These are phyloP conservation scores for Triops longicaudatus DNA, from an alignment of 1,140 invertebrate genomes.

Conservation along the genomic window DNA sequence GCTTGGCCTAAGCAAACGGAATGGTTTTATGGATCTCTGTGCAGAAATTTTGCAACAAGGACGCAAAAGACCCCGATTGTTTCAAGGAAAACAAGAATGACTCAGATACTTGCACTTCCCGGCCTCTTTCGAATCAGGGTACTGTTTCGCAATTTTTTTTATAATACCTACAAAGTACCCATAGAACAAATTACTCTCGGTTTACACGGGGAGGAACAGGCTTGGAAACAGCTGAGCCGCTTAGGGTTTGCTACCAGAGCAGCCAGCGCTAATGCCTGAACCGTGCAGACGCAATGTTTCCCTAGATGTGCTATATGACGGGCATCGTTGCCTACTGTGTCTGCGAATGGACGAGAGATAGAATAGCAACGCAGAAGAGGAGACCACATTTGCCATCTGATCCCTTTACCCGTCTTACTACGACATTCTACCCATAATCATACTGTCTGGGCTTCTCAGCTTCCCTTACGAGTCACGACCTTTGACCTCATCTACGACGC, in stretches of 20 bases:
- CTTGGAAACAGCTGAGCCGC: no score
- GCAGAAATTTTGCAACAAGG: background rate
- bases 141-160: background rate
- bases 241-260: no score
- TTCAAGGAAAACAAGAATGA: background rate
- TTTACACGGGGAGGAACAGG: no score
- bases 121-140: background rate
- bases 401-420: background rate
- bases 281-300: background rate
- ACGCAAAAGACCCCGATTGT: background rate
- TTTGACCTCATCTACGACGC: constrained; percentile 7
- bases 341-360: background rate
- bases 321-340: background rate
- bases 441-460: background rate
- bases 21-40: background rate
- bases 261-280: background rate
- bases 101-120: background rate
- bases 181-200: no score
- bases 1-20: background rate
- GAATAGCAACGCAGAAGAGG: background rate
- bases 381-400: background rate
- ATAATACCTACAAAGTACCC: background rate
- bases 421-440: constrained; percentile 7
- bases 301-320: background rate
- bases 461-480: background rate